Evolutionary conservation across 1,140 invertebrate species (phyloP), one percentile per base, ranked within the genome.

Genomic region (Cydia pomonella): DNA sequence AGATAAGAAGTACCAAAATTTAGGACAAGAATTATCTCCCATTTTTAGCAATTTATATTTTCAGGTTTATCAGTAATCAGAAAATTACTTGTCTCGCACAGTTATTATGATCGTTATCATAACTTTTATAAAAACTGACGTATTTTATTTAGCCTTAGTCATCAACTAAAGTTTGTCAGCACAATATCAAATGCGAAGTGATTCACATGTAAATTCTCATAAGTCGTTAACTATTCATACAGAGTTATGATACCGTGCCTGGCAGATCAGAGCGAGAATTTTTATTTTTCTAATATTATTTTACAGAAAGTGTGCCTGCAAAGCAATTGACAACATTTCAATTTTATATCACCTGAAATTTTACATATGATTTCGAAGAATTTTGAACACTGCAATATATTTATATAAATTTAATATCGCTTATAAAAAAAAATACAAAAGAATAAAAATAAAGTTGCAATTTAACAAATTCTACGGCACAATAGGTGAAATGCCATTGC

Each of bases 1-100:
- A 33, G 63, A 66, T 66, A 66, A 66, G 63, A 7, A 66, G 63
- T 23, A 59, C 16, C 63, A 59, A 66, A 16, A 66, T 66, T 29
- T 66, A 66, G 9, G 27, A 27, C 16, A 12, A 6, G 21, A 16
- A 66, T 21, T 66, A 29, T 29, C 10, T 29, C 13, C 27, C 1
- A 5, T 27, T 29, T 29, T 66, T 33, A 0, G 3, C 3, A 7
- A n/a, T 18, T 53, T 50, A 41, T 50, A 59, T 21, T 50, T 50
- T 50, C 47, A 50, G 12, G 13, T 50, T 23, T 23, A 10, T 59
- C 21, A 59, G 10, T 23, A 18, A 53, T 21, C n/a, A 16, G 5
- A 53, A 53, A 53, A 21, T 12, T 23, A 59, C 53, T 23, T 59
- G n/a, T 50, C n/a, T 59, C 3, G n/a, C 2, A 0, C 9, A 59